Evolutionary conservation across 2,113 vertebrate species (phyloP).

Genomic region (Hippocampus comes): DNA sequence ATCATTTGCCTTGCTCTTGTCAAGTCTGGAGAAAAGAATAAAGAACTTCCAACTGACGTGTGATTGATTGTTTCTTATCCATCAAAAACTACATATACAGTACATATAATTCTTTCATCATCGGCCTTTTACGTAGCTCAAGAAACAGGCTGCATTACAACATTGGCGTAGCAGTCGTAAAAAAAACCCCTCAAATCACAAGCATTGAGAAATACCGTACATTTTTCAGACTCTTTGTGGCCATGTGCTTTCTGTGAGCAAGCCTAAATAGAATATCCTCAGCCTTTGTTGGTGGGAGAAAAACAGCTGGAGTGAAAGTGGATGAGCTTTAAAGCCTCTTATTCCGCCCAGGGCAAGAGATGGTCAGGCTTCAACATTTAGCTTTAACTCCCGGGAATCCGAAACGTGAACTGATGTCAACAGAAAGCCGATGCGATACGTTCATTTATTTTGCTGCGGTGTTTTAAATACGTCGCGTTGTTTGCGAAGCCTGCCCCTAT

Average conservation of each 20-base stretch:
- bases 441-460: conserved; percentile 17
- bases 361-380: conserved; percentile 43
- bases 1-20: conserved; percentile 67
- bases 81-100: background rate
- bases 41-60: conserved; percentile 62
- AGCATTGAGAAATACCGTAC: background rate
- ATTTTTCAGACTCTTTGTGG: background rate
- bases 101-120: background rate
- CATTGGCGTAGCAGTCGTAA: background rate
- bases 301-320: conserved; percentile 38
- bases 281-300: conserved; percentile 16
- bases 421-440: background rate
- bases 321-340: conserved; percentile 71
- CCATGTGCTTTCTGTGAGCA: background rate
- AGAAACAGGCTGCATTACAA: background rate
- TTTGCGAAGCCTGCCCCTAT: conserved; percentile 1
- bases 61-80: background rate
- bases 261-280: background rate
- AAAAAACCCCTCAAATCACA: background rate
- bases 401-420: conserved; percentile 13
- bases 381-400: conserved; percentile 30
- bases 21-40: conserved; percentile 65
- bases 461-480: background rate
- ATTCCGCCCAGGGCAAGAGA: conserved; percentile 52
- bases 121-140: background rate